Conservation (phyloP, 1,140 invertebrate species). For the Drosophila elegans region DNA sequence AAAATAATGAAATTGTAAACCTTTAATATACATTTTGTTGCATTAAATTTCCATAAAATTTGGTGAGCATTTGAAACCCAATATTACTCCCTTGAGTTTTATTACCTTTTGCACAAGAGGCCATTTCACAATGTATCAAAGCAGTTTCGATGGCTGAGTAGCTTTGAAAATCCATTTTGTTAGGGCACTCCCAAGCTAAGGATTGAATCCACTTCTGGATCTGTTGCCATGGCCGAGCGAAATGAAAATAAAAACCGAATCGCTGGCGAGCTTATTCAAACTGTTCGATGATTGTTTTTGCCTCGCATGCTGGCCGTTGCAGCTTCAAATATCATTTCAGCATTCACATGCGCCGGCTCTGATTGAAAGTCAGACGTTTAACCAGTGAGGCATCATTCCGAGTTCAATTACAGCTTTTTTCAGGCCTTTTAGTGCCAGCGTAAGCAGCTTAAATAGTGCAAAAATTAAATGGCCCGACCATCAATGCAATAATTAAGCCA, state of each 20-base stretch:
- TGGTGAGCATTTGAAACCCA: too few species aligned
- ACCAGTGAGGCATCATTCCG: background rate
- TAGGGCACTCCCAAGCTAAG: background rate
- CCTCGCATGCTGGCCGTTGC: constrained; percentile 14
- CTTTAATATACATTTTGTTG: too few species aligned
- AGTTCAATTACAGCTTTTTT: constrained; percentile 22
- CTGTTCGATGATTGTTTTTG: constrained; percentile 36
- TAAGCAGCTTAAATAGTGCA: constrained; percentile 49
- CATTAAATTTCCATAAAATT: too few species aligned
- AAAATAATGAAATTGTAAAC: too few species aligned
- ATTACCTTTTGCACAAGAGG: too few species aligned
- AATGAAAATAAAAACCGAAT: constrained; percentile 36
- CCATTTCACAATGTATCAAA: too few species aligned
- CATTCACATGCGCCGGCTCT: constrained; percentile 29
- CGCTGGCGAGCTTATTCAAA: constrained; percentile 1
- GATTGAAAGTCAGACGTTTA: constrained; percentile 12
- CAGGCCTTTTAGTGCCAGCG: constrained; percentile 15
- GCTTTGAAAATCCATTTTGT: background rate
- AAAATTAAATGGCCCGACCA: constrained; percentile 44
- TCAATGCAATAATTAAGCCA: constrained; percentile 49
- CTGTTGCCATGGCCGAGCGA: constrained; percentile 30
- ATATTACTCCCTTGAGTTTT: too few species aligned
- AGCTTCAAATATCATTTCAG: constrained; percentile 63
- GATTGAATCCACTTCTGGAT: background rate
- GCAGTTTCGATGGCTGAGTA: too few species aligned